Evolutionary conservation across 2,797 vertebrate genomes (phyloP).

Genomic region (Spinus pinus): DNA sequence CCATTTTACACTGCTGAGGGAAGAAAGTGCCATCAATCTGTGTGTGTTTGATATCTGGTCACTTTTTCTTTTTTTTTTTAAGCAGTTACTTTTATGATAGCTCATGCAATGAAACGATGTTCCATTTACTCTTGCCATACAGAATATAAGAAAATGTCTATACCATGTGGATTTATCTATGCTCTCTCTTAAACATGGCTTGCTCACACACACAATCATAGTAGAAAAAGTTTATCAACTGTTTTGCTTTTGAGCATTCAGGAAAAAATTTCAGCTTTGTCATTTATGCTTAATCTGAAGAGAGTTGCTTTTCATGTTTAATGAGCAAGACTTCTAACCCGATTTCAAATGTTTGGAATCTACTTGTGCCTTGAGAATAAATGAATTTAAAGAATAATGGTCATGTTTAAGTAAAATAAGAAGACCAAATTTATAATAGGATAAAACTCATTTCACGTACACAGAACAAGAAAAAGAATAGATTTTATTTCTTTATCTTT

Average conservation of each 20-base stretch:
- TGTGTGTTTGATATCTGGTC: rapidly evolving
- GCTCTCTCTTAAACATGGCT: neutral
- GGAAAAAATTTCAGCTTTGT: neutral
- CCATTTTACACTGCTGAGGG: neutral
- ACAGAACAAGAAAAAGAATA: neutral
- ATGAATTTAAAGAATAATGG: neutral
- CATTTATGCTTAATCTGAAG: neutral
- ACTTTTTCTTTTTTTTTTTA: neutral
- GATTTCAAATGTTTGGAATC: neutral
- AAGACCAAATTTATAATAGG: neutral
- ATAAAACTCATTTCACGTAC: neutral
- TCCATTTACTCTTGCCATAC: neutral
- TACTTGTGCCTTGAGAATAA: neutral
- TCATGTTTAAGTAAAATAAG: neutral
- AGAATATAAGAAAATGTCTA: neutral
- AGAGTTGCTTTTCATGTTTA: neutral
- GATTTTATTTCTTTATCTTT: neutral
- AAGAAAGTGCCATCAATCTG: neutral
- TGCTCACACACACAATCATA: neutral
- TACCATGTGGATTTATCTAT: neutral
- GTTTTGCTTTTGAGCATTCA: neutral
- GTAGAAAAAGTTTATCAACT: neutral
- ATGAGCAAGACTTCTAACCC: neutral
- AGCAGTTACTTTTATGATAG: neutral
- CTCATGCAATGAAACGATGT: neutral